These are phyloP conservation scores for Tenebrosternarchus preto DNA, from an alignment of 2,113 vertebrate species.

Conservation along the genomic window DNA sequence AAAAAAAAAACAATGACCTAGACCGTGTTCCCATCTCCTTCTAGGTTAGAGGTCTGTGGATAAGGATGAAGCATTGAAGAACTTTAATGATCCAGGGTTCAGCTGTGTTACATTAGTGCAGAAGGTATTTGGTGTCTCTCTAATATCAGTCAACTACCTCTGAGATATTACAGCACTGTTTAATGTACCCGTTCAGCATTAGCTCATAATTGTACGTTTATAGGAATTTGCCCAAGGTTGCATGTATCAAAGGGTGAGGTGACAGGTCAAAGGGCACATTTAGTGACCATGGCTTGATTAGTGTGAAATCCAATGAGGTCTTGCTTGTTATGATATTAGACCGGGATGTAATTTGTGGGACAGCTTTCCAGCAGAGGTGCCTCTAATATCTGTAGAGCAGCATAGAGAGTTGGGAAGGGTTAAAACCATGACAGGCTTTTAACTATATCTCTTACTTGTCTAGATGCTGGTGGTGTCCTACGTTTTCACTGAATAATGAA, in stretches of 20 bases:
- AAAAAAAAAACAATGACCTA: neutral
- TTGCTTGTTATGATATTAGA: too few species aligned
- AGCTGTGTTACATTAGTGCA: slow-evolving; percentile 9
- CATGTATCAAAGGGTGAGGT: too few species aligned
- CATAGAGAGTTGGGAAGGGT: too few species aligned
- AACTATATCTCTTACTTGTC: too few species aligned
- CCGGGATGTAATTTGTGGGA: too few species aligned
- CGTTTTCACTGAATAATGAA: neutral
- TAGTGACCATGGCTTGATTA: too few species aligned
- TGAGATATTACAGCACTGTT: neutral
- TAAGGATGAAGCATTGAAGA: slow-evolving; percentile 16
- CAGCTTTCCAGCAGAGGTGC: too few species aligned
- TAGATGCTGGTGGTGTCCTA: too few species aligned
- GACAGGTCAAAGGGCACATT: too few species aligned
- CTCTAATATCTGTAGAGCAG: too few species aligned
- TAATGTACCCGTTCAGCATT: neutral
- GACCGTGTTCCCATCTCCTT: neutral
- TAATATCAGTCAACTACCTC: neutral
- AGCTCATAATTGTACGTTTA: neutral
- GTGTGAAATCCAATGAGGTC: too few species aligned
- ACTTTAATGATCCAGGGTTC: slow-evolving; percentile 21
- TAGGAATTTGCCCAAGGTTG: neutral
- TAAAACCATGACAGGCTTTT: too few species aligned
- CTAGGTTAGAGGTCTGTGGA: neutral
- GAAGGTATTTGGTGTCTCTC: neutral